Evolutionary conservation across 2,888 invertebrate genomes (phyloP).

Genomic region (Urechis unicinctus): DNA sequence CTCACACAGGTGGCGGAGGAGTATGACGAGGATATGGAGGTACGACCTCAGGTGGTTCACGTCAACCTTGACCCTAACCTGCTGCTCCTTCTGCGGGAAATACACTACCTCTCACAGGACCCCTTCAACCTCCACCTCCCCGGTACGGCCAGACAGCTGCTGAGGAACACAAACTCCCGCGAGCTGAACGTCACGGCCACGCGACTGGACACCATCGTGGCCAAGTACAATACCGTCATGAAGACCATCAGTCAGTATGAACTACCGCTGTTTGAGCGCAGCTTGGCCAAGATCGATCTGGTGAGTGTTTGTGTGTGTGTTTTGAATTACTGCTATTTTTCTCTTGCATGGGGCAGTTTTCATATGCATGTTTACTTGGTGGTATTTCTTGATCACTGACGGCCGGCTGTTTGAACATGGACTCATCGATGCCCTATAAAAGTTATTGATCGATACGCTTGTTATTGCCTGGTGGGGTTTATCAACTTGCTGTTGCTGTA

Average conservation of each 20-base stretch:
- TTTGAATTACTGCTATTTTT: background rate
- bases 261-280: slow-evolving; percentile 45
- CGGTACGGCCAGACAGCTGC: slow-evolving; percentile 36
- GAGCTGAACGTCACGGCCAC: slow-evolving; percentile 41
- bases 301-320: slow-evolving; percentile 28
- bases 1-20: slow-evolving; percentile 47
- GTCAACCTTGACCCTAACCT: slow-evolving; percentile 48
- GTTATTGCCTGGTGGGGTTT: too few species aligned
- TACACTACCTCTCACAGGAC: slow-evolving; percentile 42
- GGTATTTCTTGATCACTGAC: too few species aligned
- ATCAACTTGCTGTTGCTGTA: too few species aligned
- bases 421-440: too few species aligned
- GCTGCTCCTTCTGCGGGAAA: slow-evolving; percentile 43
- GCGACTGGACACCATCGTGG: slow-evolving; percentile 45
- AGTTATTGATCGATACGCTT: too few species aligned
- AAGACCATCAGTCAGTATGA: slow-evolving; percentile 45
- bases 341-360: background rate
- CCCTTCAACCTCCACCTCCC: slow-evolving; percentile 38
- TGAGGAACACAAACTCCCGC: slow-evolving; percentile 39
- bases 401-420: too few species aligned
- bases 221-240: slow-evolving; percentile 49
- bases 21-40: slow-evolving; percentile 42
- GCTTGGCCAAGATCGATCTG: slow-evolving; percentile 44
- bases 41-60: slow-evolving; percentile 41
- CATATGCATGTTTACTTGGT: too few species aligned